Evolutionary conservation across 2,888 invertebrate genomes (phyloP).

Genomic region (Stratiomys singularior): DNA sequence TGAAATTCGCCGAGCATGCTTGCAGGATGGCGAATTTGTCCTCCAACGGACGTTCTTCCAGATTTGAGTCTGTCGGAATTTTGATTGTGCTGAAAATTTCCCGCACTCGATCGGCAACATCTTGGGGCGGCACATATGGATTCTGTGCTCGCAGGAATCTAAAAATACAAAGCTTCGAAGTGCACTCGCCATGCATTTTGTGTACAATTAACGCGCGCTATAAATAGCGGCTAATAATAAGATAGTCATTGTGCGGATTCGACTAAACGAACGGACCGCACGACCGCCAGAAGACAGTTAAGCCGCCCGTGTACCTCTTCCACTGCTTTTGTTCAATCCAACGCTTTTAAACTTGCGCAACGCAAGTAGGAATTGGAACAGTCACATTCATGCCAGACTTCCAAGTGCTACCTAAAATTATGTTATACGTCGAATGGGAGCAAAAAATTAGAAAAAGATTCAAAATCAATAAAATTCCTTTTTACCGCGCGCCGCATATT

Average conservation of each 20-base stretch:
- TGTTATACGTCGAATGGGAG: neutral
- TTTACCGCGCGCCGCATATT: constrained; percentile 46
- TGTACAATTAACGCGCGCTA: neutral
- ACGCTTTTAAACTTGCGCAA: neutral
- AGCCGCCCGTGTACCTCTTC: neutral
- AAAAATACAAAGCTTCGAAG: constrained; percentile 56
- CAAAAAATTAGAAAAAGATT: constrained; percentile 39
- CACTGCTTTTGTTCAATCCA: neutral
- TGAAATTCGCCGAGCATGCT: constrained; percentile 76
- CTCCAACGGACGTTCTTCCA: constrained; percentile 56
- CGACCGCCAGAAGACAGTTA: constrained; percentile 10
- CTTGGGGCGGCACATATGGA: constrained; percentile 77
- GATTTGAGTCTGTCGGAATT: constrained; percentile 64
- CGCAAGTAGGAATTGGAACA: no score
- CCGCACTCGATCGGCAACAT: constrained; percentile 72
- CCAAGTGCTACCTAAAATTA: no score
- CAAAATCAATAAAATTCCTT: constrained; percentile 51
- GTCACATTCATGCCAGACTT: no score
- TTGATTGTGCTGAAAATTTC: constrained; percentile 71
- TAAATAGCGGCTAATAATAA: constrained; percentile 23
- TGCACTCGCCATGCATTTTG: neutral
- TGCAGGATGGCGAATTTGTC: constrained; percentile 76
- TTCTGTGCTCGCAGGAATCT: constrained; percentile 82
- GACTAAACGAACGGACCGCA: constrained; percentile 5
- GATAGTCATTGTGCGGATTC: constrained; percentile 9